Conservation (phyloP, 2,797 vertebrate species). For the Lophotriccus pileatus region DNA sequence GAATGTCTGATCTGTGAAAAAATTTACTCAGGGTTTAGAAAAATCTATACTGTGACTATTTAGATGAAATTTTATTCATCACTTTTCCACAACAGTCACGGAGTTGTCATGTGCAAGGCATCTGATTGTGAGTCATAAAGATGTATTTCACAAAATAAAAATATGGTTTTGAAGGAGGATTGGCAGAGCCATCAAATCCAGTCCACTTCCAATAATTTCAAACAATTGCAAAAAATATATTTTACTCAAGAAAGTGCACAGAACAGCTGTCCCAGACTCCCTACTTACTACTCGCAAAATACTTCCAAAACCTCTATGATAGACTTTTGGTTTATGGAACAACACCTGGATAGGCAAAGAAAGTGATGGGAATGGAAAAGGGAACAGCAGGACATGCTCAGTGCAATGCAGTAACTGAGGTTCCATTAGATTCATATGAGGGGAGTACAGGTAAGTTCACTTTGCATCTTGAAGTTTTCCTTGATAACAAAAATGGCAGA, state of each 20-base stretch:
- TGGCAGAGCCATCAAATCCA: not conserved
- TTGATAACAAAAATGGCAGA: not conserved
- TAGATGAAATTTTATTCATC: not conserved
- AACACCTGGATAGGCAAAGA: not conserved
- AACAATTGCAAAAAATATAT: not conserved
- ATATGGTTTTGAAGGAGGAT: not conserved
- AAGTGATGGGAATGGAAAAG: not conserved
- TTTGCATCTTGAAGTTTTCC: not conserved
- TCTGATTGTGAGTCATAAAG: constrained; percentile 31
- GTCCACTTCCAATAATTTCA: not conserved
- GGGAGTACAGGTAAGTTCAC: not conserved
- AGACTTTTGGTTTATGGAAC: not conserved
- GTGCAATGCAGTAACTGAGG: accelerated
- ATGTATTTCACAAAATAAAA: not conserved
- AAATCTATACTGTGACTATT: not conserved
- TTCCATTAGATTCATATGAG: not conserved
- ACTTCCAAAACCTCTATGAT: not conserved
- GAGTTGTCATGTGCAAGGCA: not conserved
- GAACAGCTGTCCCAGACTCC: not conserved
- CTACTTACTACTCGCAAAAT: not conserved
- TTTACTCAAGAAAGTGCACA: not conserved
- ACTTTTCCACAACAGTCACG: not conserved
- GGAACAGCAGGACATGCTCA: not conserved
- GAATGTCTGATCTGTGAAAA: not conserved
- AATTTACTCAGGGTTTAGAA: not conserved